Conservation (phyloP, 2,797 vertebrate genomes). For the Micromesistius poutassou region DNA sequence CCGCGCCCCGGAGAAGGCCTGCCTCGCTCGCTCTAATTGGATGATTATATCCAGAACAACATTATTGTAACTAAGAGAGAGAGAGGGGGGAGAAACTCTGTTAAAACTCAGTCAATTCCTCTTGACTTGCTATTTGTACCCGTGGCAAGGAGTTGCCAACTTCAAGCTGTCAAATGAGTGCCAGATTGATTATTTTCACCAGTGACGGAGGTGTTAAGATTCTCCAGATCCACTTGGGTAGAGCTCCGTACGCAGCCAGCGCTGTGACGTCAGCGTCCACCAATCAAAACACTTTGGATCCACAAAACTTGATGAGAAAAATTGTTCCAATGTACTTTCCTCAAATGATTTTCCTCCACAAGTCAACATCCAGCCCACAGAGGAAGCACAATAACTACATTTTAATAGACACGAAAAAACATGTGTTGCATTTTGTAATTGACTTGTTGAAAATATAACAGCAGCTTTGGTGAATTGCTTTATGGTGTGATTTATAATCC, state of each 20-base stretch:
- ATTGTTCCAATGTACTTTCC: constrained; percentile 25
- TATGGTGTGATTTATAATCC: not conserved
- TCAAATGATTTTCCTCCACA: constrained; percentile 33
- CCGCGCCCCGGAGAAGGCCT: constrained; percentile 71
- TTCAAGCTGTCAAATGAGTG: constrained; percentile 56
- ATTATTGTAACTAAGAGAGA: constrained; percentile 76
- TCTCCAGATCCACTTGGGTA: constrained; percentile 35
- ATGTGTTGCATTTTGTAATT: not conserved
- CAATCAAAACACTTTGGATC: constrained; percentile 33
- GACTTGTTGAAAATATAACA: not conserved
- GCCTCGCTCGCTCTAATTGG: constrained; percentile 72
- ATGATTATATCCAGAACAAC: constrained; percentile 85
- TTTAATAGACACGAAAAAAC: not conserved
- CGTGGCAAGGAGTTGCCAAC: constrained; percentile 57
- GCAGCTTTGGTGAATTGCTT: not conserved
- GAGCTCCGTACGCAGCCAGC: constrained; percentile 16
- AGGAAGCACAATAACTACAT: not conserved
- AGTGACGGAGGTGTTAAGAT: constrained; percentile 26
- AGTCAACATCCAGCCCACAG: constrained; percentile 30
- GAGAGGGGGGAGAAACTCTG: constrained; percentile 51
- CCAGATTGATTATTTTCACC: constrained; percentile 46
- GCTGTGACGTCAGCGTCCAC: constrained; percentile 24
- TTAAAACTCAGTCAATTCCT: constrained; percentile 70
- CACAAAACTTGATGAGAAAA: constrained; percentile 26
- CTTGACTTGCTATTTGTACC: constrained; percentile 68